Percentiles rank a stretch among this genome's conserved stretches.
Conservation (phyloP, 2,888 invertebrate genomes). For the Cephus runcator region DNA sequence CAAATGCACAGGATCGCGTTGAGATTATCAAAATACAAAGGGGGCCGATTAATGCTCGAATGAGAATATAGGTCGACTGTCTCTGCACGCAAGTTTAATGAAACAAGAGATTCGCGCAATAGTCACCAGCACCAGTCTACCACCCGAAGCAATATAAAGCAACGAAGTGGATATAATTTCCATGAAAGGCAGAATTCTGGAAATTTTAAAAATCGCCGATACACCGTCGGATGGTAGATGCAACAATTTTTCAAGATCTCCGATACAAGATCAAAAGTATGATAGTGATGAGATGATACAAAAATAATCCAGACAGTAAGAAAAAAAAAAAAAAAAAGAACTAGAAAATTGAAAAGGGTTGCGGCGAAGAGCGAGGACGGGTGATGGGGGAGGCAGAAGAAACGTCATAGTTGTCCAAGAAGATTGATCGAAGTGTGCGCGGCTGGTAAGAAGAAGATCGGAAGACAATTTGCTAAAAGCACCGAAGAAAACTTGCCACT, state of each 20-base stretch:
- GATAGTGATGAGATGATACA: constrained; percentile 10
- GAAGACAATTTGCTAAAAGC: constrained; percentile 39
- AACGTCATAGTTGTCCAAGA: constrained; percentile 17
- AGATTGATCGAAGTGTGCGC: neutral
- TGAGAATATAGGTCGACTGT: constrained; percentile 21
- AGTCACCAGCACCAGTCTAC: too few relatives aligned
- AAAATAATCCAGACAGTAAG: neutral
- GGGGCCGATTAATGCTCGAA: neutral
- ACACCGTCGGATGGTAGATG: neutral
- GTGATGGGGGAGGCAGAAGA: neutral
- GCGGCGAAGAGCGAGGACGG: constrained; percentile 3
- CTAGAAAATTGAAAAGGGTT: constrained; percentile 8
- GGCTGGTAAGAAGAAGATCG: constrained; percentile 14
- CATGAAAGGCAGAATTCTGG: constrained; percentile 11
- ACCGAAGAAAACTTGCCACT: constrained; percentile 9
- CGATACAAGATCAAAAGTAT: constrained; percentile 7
- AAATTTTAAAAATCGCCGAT: neutral
- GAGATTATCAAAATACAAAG: neutral
- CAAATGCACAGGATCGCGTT: too few relatives aligned
- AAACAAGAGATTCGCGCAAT: constrained; percentile 31
- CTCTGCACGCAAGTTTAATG: constrained; percentile 30
- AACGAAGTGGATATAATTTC: constrained; percentile 36
- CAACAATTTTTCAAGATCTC: neutral
- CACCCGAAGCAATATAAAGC: constrained; percentile 28
- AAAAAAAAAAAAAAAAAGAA: neutral